A percentile compares a stretch with the other conserved stretches of the same genome.
phyloP scores from a whole-genome alignment of 2,797 vertebrate species.

The Natrix natrix region DNA sequence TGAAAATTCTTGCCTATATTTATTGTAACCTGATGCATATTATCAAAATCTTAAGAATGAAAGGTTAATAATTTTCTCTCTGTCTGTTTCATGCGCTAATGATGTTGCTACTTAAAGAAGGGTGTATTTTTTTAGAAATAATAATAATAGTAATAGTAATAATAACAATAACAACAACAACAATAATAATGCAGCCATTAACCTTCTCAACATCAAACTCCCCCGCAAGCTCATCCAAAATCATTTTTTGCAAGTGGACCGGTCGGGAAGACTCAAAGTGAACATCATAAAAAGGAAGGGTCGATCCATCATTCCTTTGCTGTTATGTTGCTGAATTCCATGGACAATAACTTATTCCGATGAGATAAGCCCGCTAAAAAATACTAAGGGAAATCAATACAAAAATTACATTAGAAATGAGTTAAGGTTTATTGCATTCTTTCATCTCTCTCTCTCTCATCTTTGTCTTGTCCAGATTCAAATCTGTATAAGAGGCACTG shows the following conservation, averaged over 20 bases:
- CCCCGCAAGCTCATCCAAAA: not conserved
- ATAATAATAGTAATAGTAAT: not conserved
- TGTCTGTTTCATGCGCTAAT: not conserved
- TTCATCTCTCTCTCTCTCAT: not conserved
- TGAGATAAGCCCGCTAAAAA: slow-evolving; percentile 14
- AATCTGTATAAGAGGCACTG: not conserved
- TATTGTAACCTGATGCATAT: not conserved
- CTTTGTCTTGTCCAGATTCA: not conserved
- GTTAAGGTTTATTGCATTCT: not conserved
- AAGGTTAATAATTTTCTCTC: not conserved
- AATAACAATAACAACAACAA: too few species aligned
- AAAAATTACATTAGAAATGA: slow-evolving; percentile 8
- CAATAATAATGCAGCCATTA: not conserved
- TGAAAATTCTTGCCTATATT: not conserved
- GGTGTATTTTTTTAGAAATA: not conserved
- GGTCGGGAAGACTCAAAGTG: rapidly evolving
- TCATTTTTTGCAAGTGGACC: not conserved
- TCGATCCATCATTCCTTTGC: not conserved
- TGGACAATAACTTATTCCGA: not conserved
- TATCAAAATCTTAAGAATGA: not conserved
- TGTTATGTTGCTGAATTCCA: not conserved
- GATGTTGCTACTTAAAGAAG: not conserved
- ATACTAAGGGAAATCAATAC: not conserved
- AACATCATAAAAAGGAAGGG: rapidly evolving
- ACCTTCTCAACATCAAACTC: not conserved